Evolutionary conservation across 2,888 invertebrate genomes (phyloP), one percentile per base, ranked within the genome.

Genomic region (Tineola bisselliella): DNA sequence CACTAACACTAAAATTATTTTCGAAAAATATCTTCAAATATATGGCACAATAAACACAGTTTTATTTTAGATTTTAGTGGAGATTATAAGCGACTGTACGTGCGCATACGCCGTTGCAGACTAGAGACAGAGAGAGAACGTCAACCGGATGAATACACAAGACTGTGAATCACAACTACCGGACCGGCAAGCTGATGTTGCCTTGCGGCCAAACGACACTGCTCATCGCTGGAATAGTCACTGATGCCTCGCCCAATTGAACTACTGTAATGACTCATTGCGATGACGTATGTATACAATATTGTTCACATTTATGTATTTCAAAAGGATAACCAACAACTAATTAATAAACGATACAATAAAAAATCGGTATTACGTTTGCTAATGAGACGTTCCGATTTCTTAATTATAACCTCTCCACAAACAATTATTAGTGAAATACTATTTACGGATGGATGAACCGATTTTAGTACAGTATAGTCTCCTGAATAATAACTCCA

Each of bases 51-150:
- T 38, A 48, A 17, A 48, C 48, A 48, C 48, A 5, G 48, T 48
- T 48, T 48, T 48, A 48, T 48, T 48, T 48, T 48, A 48, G 48
- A 15, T 48, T 48, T 17, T 5, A 48, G 48, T 48, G 48, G 8
- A 10, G 15, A 48, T 48, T 15, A 25, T 56, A 19, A n/a, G 18
- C 56, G 56, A 5, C 25, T 25, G 30, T 70, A 70, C 75, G 70
- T 79, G 82, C 83, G 81, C 81, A 72, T 70, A 76, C 76, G 83
- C 67, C 71, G 75, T 63, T 66, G 67, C 67, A 68, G 68, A 79
- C 77, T 78, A 73, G 70, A 66, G 33, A n/a, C n/a, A n/a, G n/a
- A 25, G 25, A 33, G 58, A 15, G 17, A 58, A 31, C 19, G 33
- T n/a, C 10, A 12, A 58, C 19, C 18, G 56, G 56, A 30, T 19